Conservation (phyloP, 2,113 vertebrate species). For the Heterotilapia buettikoferi region DNA sequence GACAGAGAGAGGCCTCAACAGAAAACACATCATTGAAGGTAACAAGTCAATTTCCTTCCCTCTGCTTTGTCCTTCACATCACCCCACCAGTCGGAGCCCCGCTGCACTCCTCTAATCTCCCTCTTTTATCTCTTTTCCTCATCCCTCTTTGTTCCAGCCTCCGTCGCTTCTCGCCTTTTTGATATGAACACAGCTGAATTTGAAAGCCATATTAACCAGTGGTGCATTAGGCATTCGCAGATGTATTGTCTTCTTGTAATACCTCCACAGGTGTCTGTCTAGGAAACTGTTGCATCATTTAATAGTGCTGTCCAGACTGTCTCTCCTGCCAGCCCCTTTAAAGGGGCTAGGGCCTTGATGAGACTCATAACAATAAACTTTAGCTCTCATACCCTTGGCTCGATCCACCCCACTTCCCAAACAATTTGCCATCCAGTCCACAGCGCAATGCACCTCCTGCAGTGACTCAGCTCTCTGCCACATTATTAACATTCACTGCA, state of each 20-base stretch:
- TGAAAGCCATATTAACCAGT: not conserved
- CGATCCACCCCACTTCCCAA: not conserved
- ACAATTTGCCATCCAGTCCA: not conserved
- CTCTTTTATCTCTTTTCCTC: conserved; percentile 12
- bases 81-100: not conserved
- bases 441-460: conserved; percentile 51
- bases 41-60: conserved; percentile 34
- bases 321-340: not conserved
- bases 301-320: not conserved
- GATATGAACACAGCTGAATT: not conserved
- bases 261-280: not conserved
- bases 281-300: not conserved
- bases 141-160: not conserved
- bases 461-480: conserved; percentile 65
- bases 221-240: not conserved
- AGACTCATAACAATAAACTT: not conserved
- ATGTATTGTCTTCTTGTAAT: not conserved
- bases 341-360: not conserved
- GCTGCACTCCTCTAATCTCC: not conserved
- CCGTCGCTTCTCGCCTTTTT: not conserved
- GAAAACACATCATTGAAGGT: conserved; percentile 99
- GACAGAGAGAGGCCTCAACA: conserved; percentile 90
- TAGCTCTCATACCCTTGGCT: not conserved
- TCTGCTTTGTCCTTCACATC: conserved; percentile 44
- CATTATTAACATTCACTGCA: conserved; percentile 65